Evolutionary conservation across 2,113 vertebrate species (phyloP), one percentile per base, ranked within the genome.

Genomic region (Cyanoramphus novaezelandiae): DNA sequence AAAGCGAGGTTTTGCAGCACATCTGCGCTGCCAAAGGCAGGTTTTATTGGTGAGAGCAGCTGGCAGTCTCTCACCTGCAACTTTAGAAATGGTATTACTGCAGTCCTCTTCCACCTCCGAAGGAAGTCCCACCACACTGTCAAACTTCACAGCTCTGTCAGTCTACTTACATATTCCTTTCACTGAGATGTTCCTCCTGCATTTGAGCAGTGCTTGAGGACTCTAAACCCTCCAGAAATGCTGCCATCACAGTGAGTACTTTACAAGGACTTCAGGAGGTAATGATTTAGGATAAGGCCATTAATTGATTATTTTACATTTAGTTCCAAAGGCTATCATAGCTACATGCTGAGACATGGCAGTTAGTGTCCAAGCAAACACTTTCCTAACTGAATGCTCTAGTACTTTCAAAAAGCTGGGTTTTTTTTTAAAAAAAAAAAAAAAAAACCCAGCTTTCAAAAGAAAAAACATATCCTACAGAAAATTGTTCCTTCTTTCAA

Each of bases 231-330:
- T 37, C 41, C 17, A 88, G 41, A 93, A 94, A 47, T 39, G 27
- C 29, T 76, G 57, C 44, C 55, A 63, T 28, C 37, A 23, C 33
- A 15, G 70, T 4, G 16, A 76, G 31, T 23, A 49, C 37, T 72
- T 74, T 10, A 20, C 13, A 16, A 88, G 65, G 78, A 49, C 47
- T 82, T 90, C 72, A 59, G 95, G 85, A 93, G 65, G 76, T 4
- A 77, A 63, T 3, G 11, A 76, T 79, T 78, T 27, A 76, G 77
- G 52, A 79, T 85, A 79, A 85, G 46, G 27, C 60, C 72, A 83
- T 86, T 91, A 89, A 94, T 77, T 72, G 83, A 94, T 71, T 93
- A 90, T 81, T 95, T 92, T 52, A 82, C 62, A 72, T 93, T 93
- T 96, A 87, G 82, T 86, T 95, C 60, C 82, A 81, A 83, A 88